These are phyloP conservation scores for Tetranychus piercei DNA, from an alignment of 2,888 invertebrate genomes.

Conservation along the genomic window DNA sequence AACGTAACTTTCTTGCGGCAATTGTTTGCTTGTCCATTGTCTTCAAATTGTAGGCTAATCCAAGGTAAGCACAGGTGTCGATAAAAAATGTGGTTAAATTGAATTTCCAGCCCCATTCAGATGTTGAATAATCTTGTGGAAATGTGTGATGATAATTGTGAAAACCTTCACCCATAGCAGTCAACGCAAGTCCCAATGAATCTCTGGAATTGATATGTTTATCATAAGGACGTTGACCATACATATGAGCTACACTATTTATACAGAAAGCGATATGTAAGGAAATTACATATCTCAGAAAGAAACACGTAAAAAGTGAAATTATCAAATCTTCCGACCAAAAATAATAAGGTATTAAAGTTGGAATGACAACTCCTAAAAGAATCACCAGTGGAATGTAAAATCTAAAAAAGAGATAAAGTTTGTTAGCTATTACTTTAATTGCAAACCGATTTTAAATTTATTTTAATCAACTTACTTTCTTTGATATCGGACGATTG, in stretches of 20 bases:
- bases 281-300: slow-evolving; percentile 59
- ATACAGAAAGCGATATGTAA: slow-evolving; percentile 82
- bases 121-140: slow-evolving; percentile 35
- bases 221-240: slow-evolving; percentile 63
- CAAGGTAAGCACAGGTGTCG: slow-evolving; percentile 32
- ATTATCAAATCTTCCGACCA: slow-evolving; percentile 61
- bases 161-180: slow-evolving; percentile 30
- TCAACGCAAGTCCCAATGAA: slow-evolving; percentile 22
- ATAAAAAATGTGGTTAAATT: slow-evolving; percentile 34
- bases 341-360: slow-evolving; percentile 55
- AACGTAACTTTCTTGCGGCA: slow-evolving; percentile 15
- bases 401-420: slow-evolving; percentile 23
- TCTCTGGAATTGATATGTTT: slow-evolving; percentile 33
- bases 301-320: slow-evolving; percentile 60
- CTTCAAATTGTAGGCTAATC: slow-evolving; percentile 32
- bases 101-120: slow-evolving; percentile 33
- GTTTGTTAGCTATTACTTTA: too few species aligned
- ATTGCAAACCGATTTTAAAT: too few species aligned
- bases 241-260: slow-evolving; percentile 84
- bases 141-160: slow-evolving; percentile 36
- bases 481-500: slow-evolving; percentile 23
- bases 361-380: slow-evolving; percentile 40
- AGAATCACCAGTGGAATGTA: slow-evolving; percentile 34
- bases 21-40: slow-evolving; percentile 25
- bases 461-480: slow-evolving; percentile 33